Evolutionary conservation across 2,113 vertebrate species (phyloP), one percentile per base, ranked within the genome.

Genomic region (Trichechus manatus): DNA sequence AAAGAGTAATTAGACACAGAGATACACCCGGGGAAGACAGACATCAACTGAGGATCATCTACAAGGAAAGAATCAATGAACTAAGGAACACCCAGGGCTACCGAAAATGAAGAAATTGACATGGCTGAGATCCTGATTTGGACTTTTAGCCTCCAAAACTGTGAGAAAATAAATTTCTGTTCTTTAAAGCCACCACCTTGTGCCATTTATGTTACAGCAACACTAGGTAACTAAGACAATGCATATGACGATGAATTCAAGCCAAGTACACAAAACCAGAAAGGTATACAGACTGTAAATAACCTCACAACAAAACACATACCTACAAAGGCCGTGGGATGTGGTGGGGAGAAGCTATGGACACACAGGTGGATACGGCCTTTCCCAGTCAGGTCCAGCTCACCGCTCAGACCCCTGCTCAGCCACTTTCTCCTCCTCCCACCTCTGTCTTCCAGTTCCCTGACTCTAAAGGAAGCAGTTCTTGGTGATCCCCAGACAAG

Each of bases 311-410:
- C 74, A 47, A 6, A 33, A 23, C 63, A 17, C 72, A 15, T 2
- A 6, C 36, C 74, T 6, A 42, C 22, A 42, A 75, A 9, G 27
- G 22, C 29, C 42, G 0, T 0, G 0, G 44, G 1, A 14, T 25
- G 25, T 13, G 20, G 23, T 0, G 17, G 25, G 6, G 4, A 42
- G 22, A 33, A 6, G 29, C 15, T 31, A 27, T 14, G 29, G 42
- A 3, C 22, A 1, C 1, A 44, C 0, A 3, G 25, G 10, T 14
- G 47, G 31, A 31, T 0, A 6, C 4, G 0, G 27, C 3, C 10
- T 17, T 25, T 27, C n/a, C 3, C n/a, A 42, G 42, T 27, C 42
- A 0, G 3, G 33, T 20, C 39, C 23, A 8, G 4, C 7, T 44
- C 13, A 23, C 47, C 59, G 31, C 42, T 56, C 17, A 50, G 75